Evolutionary conservation across 2,888 invertebrate genomes (phyloP), one percentile per base, ranked within the genome.

Genomic region (Parochlus steinenii): DNA sequence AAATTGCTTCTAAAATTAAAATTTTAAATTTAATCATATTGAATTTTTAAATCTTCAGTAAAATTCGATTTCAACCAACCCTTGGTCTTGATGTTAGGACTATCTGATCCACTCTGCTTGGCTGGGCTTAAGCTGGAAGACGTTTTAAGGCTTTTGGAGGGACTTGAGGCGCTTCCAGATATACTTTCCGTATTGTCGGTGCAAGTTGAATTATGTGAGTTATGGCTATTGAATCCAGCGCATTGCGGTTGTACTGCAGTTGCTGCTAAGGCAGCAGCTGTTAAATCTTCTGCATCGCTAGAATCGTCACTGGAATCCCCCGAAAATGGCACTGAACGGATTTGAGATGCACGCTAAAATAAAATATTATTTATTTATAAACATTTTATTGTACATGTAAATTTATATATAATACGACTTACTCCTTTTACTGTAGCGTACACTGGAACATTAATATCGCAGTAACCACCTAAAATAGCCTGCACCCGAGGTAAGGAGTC

Each of bases 401-500:
- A 10, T n/a, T 17, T 15, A 17, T 31, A 31, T 7, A 31, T 17
- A 32, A 23, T 25, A 17, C 25, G 19, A 54, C 64, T 59, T 47
- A 80, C 80, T 62, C 87, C 93, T 67, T 92, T 92, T 25, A 93
- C 86, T 31, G 90, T 90, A 33, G 93, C 90, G 60, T 90, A 93
- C 17, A 93, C 92, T 36, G 92, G 93, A 46, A 92, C 85, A 40
- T 82, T 81, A 51, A 85, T 82, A 60, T 86, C 82, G 61, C 83
- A 82, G 61, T 85, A 86, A 48, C 83, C 83, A 48, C 79, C 81
- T 39, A 76, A 73, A 50, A 56, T 56, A 32, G 58, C 57, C 52
- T 58, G 57, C 42, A 55, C 51, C 33, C 55, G 52, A 48, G 63
- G 51, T 61, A 46, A 45, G 58, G 45, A 43, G 58, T 48, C 49